These are phyloP conservation scores for Characodon lateralis DNA, from an alignment of 2,797 vertebrate species.

Conservation along the genomic window DNA sequence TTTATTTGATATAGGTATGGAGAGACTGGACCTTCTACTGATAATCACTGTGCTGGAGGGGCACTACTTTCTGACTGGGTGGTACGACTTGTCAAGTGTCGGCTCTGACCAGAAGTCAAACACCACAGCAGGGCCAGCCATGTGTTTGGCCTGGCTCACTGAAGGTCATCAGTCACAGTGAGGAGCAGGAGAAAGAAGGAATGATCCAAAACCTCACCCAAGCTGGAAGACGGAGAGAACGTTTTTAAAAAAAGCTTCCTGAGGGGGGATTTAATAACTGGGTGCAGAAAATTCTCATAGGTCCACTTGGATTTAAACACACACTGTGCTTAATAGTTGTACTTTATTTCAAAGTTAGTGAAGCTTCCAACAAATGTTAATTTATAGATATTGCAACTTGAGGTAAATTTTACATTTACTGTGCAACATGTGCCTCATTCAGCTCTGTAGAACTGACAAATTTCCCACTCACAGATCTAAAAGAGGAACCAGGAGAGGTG, in stretches of 20 bases:
- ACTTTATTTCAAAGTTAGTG: slow-evolving; percentile 24
- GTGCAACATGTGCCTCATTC: slow-evolving; percentile 18
- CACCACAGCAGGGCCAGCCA: slow-evolving; percentile 54
- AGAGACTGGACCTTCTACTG: slow-evolving; percentile 61
- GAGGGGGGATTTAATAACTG: slow-evolving; percentile 6
- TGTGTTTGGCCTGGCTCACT: slow-evolving; percentile 49
- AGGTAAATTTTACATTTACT: slow-evolving; percentile 22
- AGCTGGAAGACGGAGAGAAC: slow-evolving; percentile 35
- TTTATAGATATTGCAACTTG: slow-evolving; percentile 8
- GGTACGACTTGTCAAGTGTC: slow-evolving; percentile 62
- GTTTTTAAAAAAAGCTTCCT: slow-evolving; percentile 38
- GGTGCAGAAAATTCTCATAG: slow-evolving; percentile 16
- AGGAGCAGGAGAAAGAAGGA: slow-evolving; percentile 30
- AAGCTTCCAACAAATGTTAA: slow-evolving; percentile 24
- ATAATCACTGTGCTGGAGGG: slow-evolving; percentile 57
- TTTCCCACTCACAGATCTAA: slow-evolving; percentile 28
- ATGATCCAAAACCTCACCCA: slow-evolving; percentile 52
- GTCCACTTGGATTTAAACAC: slow-evolving; percentile 24
- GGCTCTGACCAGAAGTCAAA: slow-evolving; percentile 60
- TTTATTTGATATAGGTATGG: slow-evolving; percentile 3
- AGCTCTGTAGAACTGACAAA: slow-evolving; percentile 29
- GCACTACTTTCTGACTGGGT: slow-evolving; percentile 66
- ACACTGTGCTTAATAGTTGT: slow-evolving; percentile 1
- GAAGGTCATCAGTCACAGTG: slow-evolving; percentile 56
- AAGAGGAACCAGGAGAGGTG: slow-evolving; percentile 34